Base-by-base conservation (phyloP, 1,140 invertebrate species). In the Saccostrea cuccullata region DNA sequence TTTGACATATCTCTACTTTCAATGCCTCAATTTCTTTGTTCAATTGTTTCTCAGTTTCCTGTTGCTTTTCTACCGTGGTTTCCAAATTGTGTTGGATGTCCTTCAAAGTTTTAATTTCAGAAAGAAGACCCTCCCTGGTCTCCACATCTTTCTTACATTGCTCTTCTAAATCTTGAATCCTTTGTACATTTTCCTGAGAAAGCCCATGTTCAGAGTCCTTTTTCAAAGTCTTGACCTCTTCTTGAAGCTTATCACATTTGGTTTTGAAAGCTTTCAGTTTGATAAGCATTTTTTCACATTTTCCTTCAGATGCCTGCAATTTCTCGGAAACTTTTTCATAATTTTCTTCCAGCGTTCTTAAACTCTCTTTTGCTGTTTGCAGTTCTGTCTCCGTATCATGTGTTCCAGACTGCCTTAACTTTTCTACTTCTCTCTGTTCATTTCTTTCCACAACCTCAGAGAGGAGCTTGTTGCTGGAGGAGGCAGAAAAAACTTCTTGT, bases 181-280 rank as follows among this genome's bases (percentile, higher is more conserved):
- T 17, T 6, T 12, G 30, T 85, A 55, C 17, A 36, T 30, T 47
- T 5, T 67, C 15, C 55, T 13, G 20, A 17, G 17, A 56, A 40
- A 4, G 36, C 5, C n/a, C 77, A 92, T 92, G 90, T 73, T 91
- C 90, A 13, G 93, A 82, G 11, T 91, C 90, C 30, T 96, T 96
- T 91, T 97, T 97, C 23, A 95, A 89, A 55, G 90, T 95, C 90
- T 93, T 86, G 23, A 89, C 96, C 67, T 96, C 94, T 88, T 95
- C 91, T 86, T 93, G 93, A 23, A 94, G 89, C 55, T 91, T 91
- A 47, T 94, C 93, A 92, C 93, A 94, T 84, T 93, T 94, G 67
- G 93, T 91, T 89, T 95, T 95, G 85, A 95, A 94, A 12, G 90
- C 87, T 88, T 94, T 94, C 56, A 94, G 83, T 82, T 94, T 95